Base-by-base conservation (phyloP, 2,888 invertebrate species). In the Cylloceria caligata region DNA sequence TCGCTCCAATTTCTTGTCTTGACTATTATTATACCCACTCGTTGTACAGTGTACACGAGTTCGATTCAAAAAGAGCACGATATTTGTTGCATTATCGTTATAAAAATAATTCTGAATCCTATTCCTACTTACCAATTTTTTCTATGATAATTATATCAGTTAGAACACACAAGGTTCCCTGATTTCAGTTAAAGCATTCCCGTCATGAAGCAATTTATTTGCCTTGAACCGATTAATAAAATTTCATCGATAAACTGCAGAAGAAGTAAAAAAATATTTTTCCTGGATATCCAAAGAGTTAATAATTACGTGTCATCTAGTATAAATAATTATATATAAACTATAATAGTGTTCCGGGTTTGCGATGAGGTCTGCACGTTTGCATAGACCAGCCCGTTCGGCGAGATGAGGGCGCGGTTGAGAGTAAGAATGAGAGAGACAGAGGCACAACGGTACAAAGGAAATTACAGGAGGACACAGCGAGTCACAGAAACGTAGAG, bases 401-500 rank as follows among this genome's bases (percentile, higher is more conserved):
- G 69, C 52, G 55, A 21, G 52, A 83, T 76, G 83, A 80, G 83
- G 69, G 74, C 65, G 39, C 73, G 52, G 27, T 21, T 60, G 19
- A 36, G 60, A 19, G 42, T 60, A 13, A 36, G 60, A 19, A 27
- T 4, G 52, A 68, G 34, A 42, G 24, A 55, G 52, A 39, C 39
- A 71, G 36, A 60, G 60, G 62, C 77, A 47, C 65, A 60, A 64
- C 68, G 42, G 72, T 72, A 81, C 81, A 78, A 78, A 83, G 80
- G 57, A 74, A 78, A 77, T 77, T 69, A 71, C 77, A 74, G 45
- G 62, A 72, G 74, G 69, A 83, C 52, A 60, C 52, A 60, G 64
- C 71, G 72, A 80, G 74, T 80, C 72, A 67, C 67, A 77, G 76
- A 76, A 72, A 77, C 72, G 69, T 30, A 55, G 78, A 81, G 78